Conservation (phyloP, 2,888 invertebrate species). For the Syrista parreyssii region DNA sequence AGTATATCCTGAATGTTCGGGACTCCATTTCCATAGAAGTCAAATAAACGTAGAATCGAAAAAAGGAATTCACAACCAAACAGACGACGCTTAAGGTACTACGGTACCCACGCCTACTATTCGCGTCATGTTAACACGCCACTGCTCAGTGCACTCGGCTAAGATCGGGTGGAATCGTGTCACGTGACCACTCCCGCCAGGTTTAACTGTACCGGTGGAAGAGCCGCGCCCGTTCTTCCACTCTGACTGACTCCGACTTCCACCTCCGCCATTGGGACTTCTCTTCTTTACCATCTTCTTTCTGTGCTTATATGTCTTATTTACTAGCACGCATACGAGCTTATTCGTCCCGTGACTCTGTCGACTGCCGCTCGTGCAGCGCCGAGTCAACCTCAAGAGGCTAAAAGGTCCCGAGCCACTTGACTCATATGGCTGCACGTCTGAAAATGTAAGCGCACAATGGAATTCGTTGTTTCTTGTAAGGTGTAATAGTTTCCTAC, state of each 20-base stretch:
- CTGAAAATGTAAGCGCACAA: not conserved
- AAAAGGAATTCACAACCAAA: not conserved
- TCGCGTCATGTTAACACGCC: not conserved
- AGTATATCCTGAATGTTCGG: not conserved
- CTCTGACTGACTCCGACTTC: conserved; percentile 65
- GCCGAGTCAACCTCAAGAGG: not conserved
- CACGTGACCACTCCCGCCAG: conserved; percentile 47
- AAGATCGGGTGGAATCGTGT: conserved; percentile 14
- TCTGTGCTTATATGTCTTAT: not conserved
- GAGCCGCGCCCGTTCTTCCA: conserved; percentile 65
- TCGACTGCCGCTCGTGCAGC: not conserved
- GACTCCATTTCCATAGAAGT: not conserved
- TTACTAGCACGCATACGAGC: not conserved
- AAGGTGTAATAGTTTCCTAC: not conserved
- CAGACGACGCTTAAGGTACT: not conserved
- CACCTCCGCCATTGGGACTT: not conserved
- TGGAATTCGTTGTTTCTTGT: not conserved
- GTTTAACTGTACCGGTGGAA: not conserved
- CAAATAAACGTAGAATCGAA: not conserved
- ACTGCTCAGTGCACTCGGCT: not conserved
- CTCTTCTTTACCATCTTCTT: not conserved
- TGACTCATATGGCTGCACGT: not conserved
- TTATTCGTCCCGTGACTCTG: not conserved
- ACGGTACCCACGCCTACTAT: not conserved
- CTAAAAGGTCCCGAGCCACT: not conserved